Evolutionary conservation across 2,797 vertebrate species (phyloP).

Genomic region (Myripristis murdjan): DNA sequence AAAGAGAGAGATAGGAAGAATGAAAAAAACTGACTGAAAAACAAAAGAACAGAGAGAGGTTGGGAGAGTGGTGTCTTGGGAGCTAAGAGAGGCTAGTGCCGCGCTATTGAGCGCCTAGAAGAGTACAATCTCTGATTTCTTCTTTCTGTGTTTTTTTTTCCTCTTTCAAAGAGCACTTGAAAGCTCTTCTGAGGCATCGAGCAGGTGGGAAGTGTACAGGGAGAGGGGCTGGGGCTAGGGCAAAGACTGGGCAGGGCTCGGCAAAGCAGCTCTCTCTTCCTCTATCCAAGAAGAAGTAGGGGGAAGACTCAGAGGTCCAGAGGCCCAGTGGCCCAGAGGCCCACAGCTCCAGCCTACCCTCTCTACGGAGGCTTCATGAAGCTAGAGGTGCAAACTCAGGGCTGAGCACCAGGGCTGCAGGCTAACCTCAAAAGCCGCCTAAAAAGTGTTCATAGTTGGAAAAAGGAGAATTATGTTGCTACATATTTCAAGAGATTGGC

Average conservation of each 20-base stretch:
- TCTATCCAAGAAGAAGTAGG: constrained; percentile 68
- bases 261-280: constrained; percentile 65
- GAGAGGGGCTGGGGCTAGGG: constrained; percentile 53
- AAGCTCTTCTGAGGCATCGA: constrained; percentile 91
- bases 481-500: constrained; percentile 50
- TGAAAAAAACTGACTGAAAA: constrained; percentile 80
- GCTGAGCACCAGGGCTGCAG: constrained; percentile 61
- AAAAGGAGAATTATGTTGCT: constrained; percentile 45
- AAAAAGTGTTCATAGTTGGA: constrained; percentile 59
- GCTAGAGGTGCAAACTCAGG: constrained; percentile 71
- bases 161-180: constrained; percentile 94
- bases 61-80: constrained; percentile 84
- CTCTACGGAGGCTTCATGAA: constrained; percentile 73
- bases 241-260: constrained; percentile 62
- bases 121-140: constrained; percentile 88
- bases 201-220: constrained; percentile 86
- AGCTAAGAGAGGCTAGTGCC: constrained; percentile 82
- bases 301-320: constrained; percentile 75
- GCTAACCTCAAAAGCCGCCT: constrained; percentile 65
- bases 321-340: constrained; percentile 80
- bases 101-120: constrained; percentile 85
- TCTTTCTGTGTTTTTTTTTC: constrained; percentile 78
- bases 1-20: too few relatives aligned
- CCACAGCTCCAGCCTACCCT: constrained; percentile 74
- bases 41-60: constrained; percentile 81